Conservation (phyloP, 2,888 invertebrate genomes). For the Acleris literana region DNA sequence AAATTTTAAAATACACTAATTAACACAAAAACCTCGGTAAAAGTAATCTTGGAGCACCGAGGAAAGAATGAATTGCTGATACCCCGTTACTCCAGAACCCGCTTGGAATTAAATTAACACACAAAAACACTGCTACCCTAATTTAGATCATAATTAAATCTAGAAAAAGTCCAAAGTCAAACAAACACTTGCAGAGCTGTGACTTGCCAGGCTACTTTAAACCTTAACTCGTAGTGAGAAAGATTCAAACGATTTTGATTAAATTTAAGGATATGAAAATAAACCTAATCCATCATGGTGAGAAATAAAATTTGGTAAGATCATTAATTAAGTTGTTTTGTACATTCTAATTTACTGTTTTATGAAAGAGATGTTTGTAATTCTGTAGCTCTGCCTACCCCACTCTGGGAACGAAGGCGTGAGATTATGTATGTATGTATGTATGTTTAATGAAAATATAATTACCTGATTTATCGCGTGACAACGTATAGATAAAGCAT, state of each 20-base stretch:
- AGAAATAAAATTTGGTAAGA: constrained; percentile 26
- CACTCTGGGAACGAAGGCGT: too few species aligned
- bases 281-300: constrained; percentile 28
- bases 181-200: too few species aligned
- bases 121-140: background rate
- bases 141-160: constrained; percentile 1
- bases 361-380: too few species aligned
- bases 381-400: too few species aligned
- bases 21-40: constrained; percentile 3
- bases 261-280: constrained; percentile 20
- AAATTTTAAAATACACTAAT: too few species aligned
- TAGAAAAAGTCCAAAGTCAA: too few species aligned
- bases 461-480: too few species aligned
- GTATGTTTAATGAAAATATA: too few species aligned
- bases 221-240: background rate
- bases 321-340: constrained; percentile 25
- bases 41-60: constrained; percentile 27
- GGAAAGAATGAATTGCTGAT: constrained; percentile 21
- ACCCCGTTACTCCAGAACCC: constrained; percentile 1
- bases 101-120: constrained; percentile 21
- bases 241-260: background rate
- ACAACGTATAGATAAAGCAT: too few species aligned
- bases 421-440: too few species aligned
- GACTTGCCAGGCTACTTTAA: constrained; percentile 4
- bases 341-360: constrained; percentile 5